Conservation (phyloP, 2,888 invertebrate species). For the Chelonus formosanus region DNA sequence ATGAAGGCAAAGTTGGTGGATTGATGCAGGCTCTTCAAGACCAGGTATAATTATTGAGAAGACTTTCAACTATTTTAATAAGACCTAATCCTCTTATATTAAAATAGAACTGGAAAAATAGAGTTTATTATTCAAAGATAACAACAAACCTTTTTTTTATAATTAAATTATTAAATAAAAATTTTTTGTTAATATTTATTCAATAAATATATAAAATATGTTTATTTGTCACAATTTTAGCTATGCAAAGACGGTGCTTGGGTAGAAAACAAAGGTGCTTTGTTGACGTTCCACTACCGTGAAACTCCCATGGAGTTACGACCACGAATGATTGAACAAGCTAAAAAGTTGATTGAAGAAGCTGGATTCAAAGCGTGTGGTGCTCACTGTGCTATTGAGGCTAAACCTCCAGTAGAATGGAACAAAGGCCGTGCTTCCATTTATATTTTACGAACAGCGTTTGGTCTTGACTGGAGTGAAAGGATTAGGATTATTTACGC, state of each 20-base stretch:
- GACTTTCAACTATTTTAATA: neutral
- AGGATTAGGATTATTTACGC: slow-evolving; percentile 89
- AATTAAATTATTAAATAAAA: too few species aligned
- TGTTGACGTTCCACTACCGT: slow-evolving; percentile 87
- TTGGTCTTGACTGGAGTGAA: slow-evolving; percentile 92
- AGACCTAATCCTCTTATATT: too few species aligned
- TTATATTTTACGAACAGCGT: slow-evolving; percentile 88
- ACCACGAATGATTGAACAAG: slow-evolving; percentile 75
- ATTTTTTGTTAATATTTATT: too few species aligned
- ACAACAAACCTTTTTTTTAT: too few species aligned
- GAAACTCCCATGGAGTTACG: slow-evolving; percentile 80
- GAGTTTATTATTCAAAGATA: too few species aligned
- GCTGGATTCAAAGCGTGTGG: slow-evolving; percentile 82
- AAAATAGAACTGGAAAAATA: too few species aligned
- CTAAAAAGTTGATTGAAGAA: slow-evolving; percentile 76
- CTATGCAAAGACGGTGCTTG: slow-evolving; percentile 88
- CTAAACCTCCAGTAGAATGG: slow-evolving; percentile 90
- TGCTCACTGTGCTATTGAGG: slow-evolving; percentile 89
- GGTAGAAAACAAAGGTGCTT: slow-evolving; percentile 90
- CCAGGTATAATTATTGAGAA: slow-evolving; percentile 67
- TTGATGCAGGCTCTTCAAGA: slow-evolving; percentile 83
- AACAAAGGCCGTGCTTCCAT: slow-evolving; percentile 91
- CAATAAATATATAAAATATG: neutral
- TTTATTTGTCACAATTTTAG: slow-evolving; percentile 58
- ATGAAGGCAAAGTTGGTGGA: slow-evolving; percentile 80